Percentiles rank a stretch among this genome's conserved stretches.
phyloP scores from a whole-genome alignment of 2,888 invertebrate species.

The Rhagonycha fulva region DNA sequence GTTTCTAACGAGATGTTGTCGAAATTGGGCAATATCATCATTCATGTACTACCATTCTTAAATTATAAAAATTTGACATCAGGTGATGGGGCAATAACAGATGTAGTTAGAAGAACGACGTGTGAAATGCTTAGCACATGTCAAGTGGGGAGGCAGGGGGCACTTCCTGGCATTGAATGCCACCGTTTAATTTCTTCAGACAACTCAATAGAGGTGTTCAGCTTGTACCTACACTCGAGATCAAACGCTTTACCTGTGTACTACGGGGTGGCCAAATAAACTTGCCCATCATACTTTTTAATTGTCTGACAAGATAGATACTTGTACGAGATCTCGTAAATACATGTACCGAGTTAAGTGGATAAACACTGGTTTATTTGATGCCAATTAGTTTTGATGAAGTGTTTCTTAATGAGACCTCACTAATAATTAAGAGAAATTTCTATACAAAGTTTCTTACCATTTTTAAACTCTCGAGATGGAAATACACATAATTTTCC shows the following conservation, averaged over 20 bases:
- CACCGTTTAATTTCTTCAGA: slow-evolving; percentile 50
- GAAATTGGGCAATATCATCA: slow-evolving; percentile 18
- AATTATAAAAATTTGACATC: slow-evolving; percentile 27
- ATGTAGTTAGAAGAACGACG: slow-evolving; percentile 46
- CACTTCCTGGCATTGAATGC: slow-evolving; percentile 47
- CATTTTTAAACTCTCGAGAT: neutral
- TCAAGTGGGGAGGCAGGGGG: slow-evolving; percentile 47
- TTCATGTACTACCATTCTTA: slow-evolving; percentile 6
- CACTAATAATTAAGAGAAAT: slow-evolving; percentile 13
- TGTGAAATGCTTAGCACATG: slow-evolving; percentile 50
- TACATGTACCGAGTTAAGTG: slow-evolving; percentile 16
- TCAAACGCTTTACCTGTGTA: slow-evolving; percentile 38
- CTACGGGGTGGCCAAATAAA: slow-evolving; percentile 39
- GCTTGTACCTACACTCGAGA: slow-evolving; percentile 33
- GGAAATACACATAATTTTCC: neutral
- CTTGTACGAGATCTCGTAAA: slow-evolving; percentile 18
- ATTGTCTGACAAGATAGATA: slow-evolving; percentile 22
- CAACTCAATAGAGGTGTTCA: slow-evolving; percentile 49
- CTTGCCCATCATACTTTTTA: slow-evolving; percentile 37
- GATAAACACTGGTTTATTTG: slow-evolving; percentile 23
- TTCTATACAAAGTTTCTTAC: neutral
- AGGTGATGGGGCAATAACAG: slow-evolving; percentile 33
- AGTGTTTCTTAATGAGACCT: slow-evolving; percentile 15
- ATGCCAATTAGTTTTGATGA: slow-evolving; percentile 24
- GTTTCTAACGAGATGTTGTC: slow-evolving; percentile 11